Percentiles rank a stretch among this genome's conserved stretches.
phyloP scores from a whole-genome alignment of 92 coral and sea anemone genomes.

The Siderastrea siderea region DNA sequence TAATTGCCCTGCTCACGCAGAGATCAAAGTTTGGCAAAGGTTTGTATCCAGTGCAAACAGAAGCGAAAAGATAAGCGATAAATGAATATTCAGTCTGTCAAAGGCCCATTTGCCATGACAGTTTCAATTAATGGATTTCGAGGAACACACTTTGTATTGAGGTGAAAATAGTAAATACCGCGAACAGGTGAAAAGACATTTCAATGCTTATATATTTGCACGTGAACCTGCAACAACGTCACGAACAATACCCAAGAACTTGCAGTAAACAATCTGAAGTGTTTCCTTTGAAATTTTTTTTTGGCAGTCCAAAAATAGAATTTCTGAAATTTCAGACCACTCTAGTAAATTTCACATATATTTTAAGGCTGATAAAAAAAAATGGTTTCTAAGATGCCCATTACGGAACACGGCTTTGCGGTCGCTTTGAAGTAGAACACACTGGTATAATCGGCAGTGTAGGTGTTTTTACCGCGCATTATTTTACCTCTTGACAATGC shows the following conservation, averaged over 20 bases:
- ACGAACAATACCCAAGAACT: not conserved
- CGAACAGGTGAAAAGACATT: not conserved
- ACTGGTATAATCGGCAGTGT: not conserved
- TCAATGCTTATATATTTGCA: not conserved
- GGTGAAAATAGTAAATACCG: not conserved
- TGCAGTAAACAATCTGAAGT: not conserved
- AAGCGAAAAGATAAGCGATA: constrained; percentile 7
- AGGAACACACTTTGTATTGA: not conserved
- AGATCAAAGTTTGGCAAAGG: constrained; percentile 23
- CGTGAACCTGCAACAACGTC: not conserved
- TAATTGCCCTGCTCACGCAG: constrained; percentile 24
- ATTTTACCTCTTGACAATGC: constrained; percentile 7
- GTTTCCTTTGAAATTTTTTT: not conserved
- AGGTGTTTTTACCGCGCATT: not conserved
- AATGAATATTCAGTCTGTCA: constrained; percentile 29
- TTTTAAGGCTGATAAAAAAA: not conserved
- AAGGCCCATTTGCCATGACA: constrained; percentile 11
- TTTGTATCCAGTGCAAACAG: constrained; percentile 18
- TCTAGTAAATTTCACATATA: not conserved
- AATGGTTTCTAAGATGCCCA: not conserved
- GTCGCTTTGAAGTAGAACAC: not conserved
- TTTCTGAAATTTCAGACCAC: too few relatives aligned
- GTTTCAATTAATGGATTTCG: constrained; percentile 20
- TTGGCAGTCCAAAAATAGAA: not conserved
- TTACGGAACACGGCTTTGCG: not conserved